Base-by-base conservation (phyloP, 2,797 vertebrate species). In the Mastacembelus armatus region DNA sequence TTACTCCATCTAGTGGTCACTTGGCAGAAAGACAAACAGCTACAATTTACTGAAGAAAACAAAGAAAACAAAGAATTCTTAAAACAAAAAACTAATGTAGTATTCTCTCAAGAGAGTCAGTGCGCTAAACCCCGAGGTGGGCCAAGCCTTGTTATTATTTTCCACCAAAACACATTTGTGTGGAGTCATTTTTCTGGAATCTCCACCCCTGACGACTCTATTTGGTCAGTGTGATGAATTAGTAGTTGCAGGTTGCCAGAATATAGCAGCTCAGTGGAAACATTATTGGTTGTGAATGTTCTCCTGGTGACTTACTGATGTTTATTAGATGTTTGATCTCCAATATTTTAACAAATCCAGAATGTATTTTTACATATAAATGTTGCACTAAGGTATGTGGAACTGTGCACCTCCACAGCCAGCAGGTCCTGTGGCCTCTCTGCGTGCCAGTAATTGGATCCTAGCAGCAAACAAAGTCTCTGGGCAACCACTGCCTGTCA, bases 1-100 rank as follows among this genome's bases (percentile, higher is more conserved):
- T 52, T 44, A 0, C 85, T 30, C 90, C 80, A 91, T 88, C 91
- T 91, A 74, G 86, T 80, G 90, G 65, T 42, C 4, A 30, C 14
- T 39, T 43, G 0, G 1, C 19, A 18, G 30, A 65, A 69, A 9
- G 33, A 39, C 45, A 49, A 30, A 11, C 12, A 60, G 6, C 39
- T 10, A 1, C 32, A 18, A 1, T 6, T 1, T 0, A 12, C 1
- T 40, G 1, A 32, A 1, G 8, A 36, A 5, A 22, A 6, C 7
- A 40, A 10, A 8, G 10, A n/a, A 40, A 33, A 27, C 55, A 38
- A 78, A 83, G 32, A 33, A 64, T 11, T 32, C 52, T 61, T 67
- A 40, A 39, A 12, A 32, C 10, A 7, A 69, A 42, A 65, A 52
- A 42, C 5, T 38, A 10, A n/a, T 66, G 47, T 45, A 35, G 16